Conservation (phyloP, 1,140 invertebrate genomes). For the Pararge aegeria region DNA sequence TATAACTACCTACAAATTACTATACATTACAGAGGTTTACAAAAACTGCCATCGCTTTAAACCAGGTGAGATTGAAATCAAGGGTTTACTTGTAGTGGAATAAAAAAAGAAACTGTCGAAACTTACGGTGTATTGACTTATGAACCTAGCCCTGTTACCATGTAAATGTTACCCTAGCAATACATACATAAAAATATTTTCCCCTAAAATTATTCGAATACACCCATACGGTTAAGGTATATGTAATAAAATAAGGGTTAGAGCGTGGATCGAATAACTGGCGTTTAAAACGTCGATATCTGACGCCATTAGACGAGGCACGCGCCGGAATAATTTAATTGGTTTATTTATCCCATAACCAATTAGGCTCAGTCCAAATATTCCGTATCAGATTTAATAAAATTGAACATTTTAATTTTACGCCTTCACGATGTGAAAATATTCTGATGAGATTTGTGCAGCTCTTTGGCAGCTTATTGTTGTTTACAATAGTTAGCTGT, state of each 20-base stretch:
- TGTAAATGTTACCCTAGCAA: too few relatives aligned
- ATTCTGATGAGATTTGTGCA: conserved; percentile 14
- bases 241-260: conserved; percentile 6
- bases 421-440: conserved; percentile 13
- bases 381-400: conserved; percentile 22
- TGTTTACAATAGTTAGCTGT: neutral
- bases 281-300: conserved; percentile 14
- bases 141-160: too few relatives aligned
- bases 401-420: conserved; percentile 28
- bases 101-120: too few relatives aligned
- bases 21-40: too few relatives aligned
- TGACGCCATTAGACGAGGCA: conserved; percentile 50
- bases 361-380: conserved; percentile 45
- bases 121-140: too few relatives aligned
- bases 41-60: too few relatives aligned
- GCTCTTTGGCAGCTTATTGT: neutral
- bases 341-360: conserved; percentile 66
- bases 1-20: too few relatives aligned
- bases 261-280: neutral
- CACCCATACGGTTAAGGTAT: neutral
- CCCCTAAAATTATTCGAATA: neutral
- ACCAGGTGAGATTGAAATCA: too few relatives aligned
- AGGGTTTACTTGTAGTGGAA: too few relatives aligned
- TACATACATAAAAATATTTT: too few relatives aligned
- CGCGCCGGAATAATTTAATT: conserved; percentile 61